Conservation (phyloP, 2,797 vertebrate genomes). For the Cercopithecus neglectus region DNA sequence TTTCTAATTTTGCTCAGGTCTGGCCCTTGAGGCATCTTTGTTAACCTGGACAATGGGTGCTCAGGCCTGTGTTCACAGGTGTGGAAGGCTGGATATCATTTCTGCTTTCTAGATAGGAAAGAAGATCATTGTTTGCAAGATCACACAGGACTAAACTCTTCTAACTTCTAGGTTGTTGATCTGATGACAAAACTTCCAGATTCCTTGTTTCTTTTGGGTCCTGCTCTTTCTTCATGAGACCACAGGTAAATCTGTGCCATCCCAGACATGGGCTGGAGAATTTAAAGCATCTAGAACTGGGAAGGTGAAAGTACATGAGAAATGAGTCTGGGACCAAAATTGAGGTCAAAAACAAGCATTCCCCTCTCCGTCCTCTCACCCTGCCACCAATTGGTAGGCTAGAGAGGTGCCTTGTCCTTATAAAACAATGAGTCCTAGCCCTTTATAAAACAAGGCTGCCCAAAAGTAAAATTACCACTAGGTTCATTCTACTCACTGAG, state of each 20-base stretch:
- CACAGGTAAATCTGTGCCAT: background rate
- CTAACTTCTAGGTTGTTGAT: background rate
- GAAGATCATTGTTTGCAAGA: background rate
- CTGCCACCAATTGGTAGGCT: background rate
- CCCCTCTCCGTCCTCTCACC: background rate
- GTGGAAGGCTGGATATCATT: background rate
- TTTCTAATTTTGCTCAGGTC: background rate
- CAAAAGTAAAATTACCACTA: background rate
- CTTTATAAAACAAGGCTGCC: background rate
- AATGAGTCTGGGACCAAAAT: background rate
- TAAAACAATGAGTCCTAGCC: background rate
- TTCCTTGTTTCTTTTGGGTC: background rate
- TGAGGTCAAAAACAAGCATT: background rate
- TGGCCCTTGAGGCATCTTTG: background rate
- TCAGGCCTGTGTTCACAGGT: background rate
- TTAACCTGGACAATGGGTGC: background rate
- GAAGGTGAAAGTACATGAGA: background rate
- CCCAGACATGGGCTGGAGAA: background rate
- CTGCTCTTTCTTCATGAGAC: background rate
- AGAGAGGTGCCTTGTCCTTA: background rate
- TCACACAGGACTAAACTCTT: background rate
- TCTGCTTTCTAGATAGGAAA: background rate
- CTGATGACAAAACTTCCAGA: background rate
- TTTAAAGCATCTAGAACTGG: conserved; percentile 19
- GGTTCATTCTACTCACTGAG: background rate